Base-by-base conservation (phyloP, 2,797 vertebrate species). In the Lepilemur ruficaudatus region DNA sequence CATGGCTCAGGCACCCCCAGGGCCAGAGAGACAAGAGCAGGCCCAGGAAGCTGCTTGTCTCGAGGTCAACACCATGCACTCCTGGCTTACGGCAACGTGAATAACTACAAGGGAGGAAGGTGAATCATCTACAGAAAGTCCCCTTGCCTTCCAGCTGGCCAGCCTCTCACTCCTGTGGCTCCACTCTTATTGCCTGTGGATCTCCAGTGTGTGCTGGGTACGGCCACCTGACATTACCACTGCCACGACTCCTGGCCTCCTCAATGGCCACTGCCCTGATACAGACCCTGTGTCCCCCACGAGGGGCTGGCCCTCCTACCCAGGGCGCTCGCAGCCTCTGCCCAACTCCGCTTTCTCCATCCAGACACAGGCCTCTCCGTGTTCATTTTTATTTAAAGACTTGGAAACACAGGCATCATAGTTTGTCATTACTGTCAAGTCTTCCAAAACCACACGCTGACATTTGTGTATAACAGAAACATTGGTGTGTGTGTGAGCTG, bases 311-410 rank as follows among this genome's bases (percentile, higher is more conserved):
- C 38, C 20, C 30, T 41, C 18, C 52, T 28, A 18, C 17, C 63
- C 15, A 25, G n/a, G 41, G n/a, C 43, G 13, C 41, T 57, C 30
- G 46, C 1, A 17, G 63, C 32, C 43, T 65, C 13, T 11, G 43
- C 65, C 59, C 30, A 12, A 4, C 30, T 12, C 46, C 12, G 2
- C 48, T 86, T 41, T 70, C 32, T 75, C 17, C 5, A 23, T 30
- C 76, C 67, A 97, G 90, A 97, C 81, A 88, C 46, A 63, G 93
- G 79, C 98, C 96, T 94, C 94, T 98, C 98, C 98, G 98, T 97
- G 92, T 96, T 98, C 98, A 97, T 98, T 98, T 97, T 99, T 99
- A 99, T 98, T 99, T 98, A 98, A 98, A 98, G 98, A 98, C 98
- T 98, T 96, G 97, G 98, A 99, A 98, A 98, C 98, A 98, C 98